Evolutionary conservation across 2,888 invertebrate species (phyloP), one percentile per base, ranked within the genome.

Genomic region (Drosophila greeni): DNA sequence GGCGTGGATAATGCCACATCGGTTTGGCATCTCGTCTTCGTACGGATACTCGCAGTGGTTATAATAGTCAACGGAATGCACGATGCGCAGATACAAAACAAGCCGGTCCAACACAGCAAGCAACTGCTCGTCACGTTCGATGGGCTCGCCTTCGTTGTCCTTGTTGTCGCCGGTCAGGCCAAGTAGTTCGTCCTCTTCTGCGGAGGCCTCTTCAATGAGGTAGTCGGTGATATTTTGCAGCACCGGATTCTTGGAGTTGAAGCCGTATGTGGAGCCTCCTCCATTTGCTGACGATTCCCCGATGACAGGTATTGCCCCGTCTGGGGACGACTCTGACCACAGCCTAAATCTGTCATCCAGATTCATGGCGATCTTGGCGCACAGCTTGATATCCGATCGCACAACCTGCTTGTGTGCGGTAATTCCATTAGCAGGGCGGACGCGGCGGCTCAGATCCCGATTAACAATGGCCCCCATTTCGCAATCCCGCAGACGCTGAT

Each of bases 21-120:
- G 92, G 89, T 99, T 99, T 0, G 99, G 99, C 99, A 99, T 99
- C 89, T 98, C 98, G 88, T 99, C 99, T 89, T 99, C 99, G 84
- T 98, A 97, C 0, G 98, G 97, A 89, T 99, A 99, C 87, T 99
- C 99, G 86, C 97, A 97, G 86, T 97, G 97, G 90, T 98, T 98
- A 90, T 99, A 99, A 88, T 97, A 99, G 89, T 99, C 99, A 54
- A 99, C 95, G 0, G 99, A 99, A 89, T 99, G 98, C 1, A 99
- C 99, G 45, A 99, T 92, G 49, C 99, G 93, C 82, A 99, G 90
- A 87, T 99, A 99, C 52, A 99, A 88, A 51, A 99, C 93, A 65
- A 99, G 91, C 48, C 94, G 92, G 84, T 94, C 94, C 53, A 93
- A 83, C 61, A 96, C 97, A 68, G 92, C 91, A 66, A 95, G 90